Percentiles rank a stretch among this genome's conserved stretches.
phyloP scores from a whole-genome alignment of 23 tunicate species.

The Trididemnum clinides region DNA sequence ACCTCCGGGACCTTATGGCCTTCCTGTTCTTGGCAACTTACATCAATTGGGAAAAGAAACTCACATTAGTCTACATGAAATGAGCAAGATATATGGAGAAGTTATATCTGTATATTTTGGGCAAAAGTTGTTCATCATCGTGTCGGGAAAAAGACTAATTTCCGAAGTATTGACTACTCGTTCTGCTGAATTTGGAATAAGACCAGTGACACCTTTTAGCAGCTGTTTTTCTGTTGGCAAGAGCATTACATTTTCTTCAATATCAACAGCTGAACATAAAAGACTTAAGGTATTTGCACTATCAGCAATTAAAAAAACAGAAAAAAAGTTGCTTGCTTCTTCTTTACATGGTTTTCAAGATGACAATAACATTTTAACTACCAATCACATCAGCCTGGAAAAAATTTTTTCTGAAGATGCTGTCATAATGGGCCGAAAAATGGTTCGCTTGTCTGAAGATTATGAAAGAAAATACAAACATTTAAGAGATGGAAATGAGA shows the following conservation, averaged over 20 bases:
- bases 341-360: neutral
- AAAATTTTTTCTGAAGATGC: conserved; percentile 24
- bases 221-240: conserved; percentile 29
- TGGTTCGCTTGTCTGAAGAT: conserved; percentile 12
- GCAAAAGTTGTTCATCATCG: conserved; percentile 1
- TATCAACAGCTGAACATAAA: conserved; percentile 41
- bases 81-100: conserved; percentile 47
- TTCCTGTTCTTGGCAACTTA: conserved; percentile 62
- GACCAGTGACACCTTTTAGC: conserved; percentile 35
- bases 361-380: neutral
- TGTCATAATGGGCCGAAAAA: conserved; percentile 3
- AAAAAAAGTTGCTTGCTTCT: neutral
- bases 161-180: conserved; percentile 25
- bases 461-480: neutral
- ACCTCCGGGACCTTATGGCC: conserved; percentile 49
- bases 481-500: neutral
- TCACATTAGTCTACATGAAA: conserved; percentile 4
- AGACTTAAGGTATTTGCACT: conserved; percentile 32
- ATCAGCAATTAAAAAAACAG: conserved; percentile 32
- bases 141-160: conserved; percentile 4
- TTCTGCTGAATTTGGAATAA: conserved; percentile 40
- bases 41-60: neutral
- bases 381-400: neutral
- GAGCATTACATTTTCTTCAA: conserved; percentile 40
- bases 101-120: conserved; percentile 44